Evolutionary conservation across 1,140 invertebrate genomes (phyloP), one percentile per base, ranked within the genome.

Genomic region (Calliopsis andreniformis): DNA sequence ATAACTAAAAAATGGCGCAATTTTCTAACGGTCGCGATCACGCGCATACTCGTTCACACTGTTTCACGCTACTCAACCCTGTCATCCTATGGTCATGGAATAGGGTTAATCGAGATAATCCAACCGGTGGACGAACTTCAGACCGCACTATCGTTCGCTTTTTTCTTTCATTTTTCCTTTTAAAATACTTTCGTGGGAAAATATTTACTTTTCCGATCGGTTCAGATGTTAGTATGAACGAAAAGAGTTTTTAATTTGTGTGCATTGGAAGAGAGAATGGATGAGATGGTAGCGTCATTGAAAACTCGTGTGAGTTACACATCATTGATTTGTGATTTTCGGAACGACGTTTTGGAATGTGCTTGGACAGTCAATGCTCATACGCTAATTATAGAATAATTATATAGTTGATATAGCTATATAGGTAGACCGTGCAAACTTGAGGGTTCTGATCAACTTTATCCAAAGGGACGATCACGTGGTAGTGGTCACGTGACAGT

Each of bases 1-100:
- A 47, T 51, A 80, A 79, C 78, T 78, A 84, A 84, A 80, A 85
- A 85, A 85, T 85, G 83, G 83, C 82, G 83, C 83, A 85, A 83
- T 85, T 85, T 85, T 81, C 82, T 79, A 85, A 85, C 83, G 83
- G 83, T 76, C 83, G 59, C 32, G 49, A 49, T 66, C 47, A 51
- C 72, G 62, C 71, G 68, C 68, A 76, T 79, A 77, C 58, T 39
- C 43, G 28, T 28, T 45, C 35, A 61, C 43, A 63, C 62, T 42
- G 25, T 56, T 72, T 62, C 55, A 81, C 51, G 53, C 66, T 43
- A 39, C 58, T 45, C 49, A 75, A 75, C 63, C 30, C 71, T 75
- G 63, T 75, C 63, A 67, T 47, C 71, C 28, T 3, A 67, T 35
- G 67, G 71, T 67, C 71, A 75, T 67, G 8, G 71, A 75, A 35